A percentile compares a stretch with the other conserved stretches of the same genome.
Evolutionary conservation across 2,113 vertebrate species (phyloP).

Genomic region (Athene cunicularia): DNA sequence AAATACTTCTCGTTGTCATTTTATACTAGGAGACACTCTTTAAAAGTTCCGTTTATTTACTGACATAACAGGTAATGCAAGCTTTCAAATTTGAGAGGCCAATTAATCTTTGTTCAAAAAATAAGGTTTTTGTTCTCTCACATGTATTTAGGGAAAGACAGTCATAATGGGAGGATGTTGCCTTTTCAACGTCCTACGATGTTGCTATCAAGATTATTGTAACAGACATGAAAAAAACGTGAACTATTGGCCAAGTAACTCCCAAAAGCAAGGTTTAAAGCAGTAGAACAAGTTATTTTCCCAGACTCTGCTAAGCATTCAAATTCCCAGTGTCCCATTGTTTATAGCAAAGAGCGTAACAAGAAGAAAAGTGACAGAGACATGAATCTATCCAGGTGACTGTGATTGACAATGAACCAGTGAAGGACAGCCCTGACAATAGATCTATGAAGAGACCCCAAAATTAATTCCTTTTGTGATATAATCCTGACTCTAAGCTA

Average conservation of each 20-base stretch:
- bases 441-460: slow-evolving; percentile 35
- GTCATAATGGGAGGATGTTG: neutral
- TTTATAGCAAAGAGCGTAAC: neutral
- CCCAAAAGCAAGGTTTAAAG: neutral
- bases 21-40: neutral
- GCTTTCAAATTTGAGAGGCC: neutral
- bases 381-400: neutral
- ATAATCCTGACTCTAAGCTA: slow-evolving; percentile 60
- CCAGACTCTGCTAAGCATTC: neutral
- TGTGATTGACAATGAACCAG: slow-evolving; percentile 25
- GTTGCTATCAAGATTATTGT: accelerated
- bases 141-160: neutral
- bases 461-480: slow-evolving; percentile 70
- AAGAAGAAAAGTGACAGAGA: slow-evolving; percentile 1
- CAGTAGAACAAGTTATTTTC: slow-evolving; percentile 5
- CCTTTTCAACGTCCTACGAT: neutral
- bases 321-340: neutral
- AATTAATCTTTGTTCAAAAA: neutral
- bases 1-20: neutral
- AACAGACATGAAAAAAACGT: neutral
- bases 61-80: neutral
- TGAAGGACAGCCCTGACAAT: slow-evolving; percentile 58
- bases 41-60: neutral
- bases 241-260: neutral
- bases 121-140: neutral